Conservation (phyloP, 2,888 invertebrate genomes). For the Horisme vitalbata region DNA sequence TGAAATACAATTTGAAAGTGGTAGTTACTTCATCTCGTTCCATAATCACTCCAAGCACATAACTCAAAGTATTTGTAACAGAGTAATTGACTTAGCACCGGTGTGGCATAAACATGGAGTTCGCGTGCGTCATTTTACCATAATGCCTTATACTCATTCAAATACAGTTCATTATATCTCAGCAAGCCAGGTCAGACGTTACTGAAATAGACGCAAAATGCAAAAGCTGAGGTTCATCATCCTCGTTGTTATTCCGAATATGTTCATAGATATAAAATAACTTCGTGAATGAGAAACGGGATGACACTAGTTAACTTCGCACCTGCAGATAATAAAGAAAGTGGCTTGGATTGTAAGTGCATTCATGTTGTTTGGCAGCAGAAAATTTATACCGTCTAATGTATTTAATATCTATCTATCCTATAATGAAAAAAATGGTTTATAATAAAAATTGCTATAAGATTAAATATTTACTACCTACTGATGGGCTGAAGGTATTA, state of each 20-base stretch:
- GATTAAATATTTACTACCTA: too few species aligned
- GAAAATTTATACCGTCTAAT: too few species aligned
- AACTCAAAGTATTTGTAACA: conserved; percentile 40
- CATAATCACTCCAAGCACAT: conserved; percentile 10
- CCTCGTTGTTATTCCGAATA: conserved; percentile 63
- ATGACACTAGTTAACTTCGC: too few species aligned
- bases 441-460: too few species aligned
- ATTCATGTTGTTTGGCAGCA: too few species aligned
- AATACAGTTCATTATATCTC: conserved; percentile 3
- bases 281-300: conserved; percentile 38
- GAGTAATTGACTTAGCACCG: conserved; percentile 47
- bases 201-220: conserved; percentile 68
- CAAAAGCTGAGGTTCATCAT: conserved; percentile 72
- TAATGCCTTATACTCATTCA: conserved; percentile 2
- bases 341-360: too few species aligned
- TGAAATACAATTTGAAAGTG: too few species aligned
- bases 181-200: conserved; percentile 27
- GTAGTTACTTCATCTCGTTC: background rate
- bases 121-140: conserved; percentile 31
- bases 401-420: too few species aligned
- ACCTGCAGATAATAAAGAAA: too few species aligned
- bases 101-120: conserved; percentile 41
- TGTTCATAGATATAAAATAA: conserved; percentile 51
- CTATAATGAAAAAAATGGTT: too few species aligned
- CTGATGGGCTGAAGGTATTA: too few species aligned